These are phyloP conservation scores for Meloidogyne floridensis DNA, from an alignment of 1,140 invertebrate species.

Conservation along the genomic window DNA sequence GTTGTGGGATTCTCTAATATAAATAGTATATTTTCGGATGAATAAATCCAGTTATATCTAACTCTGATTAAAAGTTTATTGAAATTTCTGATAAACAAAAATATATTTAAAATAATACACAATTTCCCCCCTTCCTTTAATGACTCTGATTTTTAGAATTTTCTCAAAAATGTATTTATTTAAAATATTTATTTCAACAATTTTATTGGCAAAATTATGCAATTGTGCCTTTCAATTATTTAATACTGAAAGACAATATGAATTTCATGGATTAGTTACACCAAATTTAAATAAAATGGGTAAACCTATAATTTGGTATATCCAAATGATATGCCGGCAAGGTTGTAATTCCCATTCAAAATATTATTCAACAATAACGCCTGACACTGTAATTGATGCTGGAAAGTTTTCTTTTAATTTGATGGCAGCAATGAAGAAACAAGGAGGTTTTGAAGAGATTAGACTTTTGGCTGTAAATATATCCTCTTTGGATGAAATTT, in stretches of 20 bases:
- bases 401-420: conserved; percentile 10
- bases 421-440: neutral
- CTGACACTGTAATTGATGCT: conserved; percentile 2
- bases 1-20: no score
- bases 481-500: conserved; percentile 9
- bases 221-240: neutral
- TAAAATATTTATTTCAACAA: neutral
- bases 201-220: neutral
- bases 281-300: conserved; percentile 7
- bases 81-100: no score
- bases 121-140: no score
- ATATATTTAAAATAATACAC: no score
- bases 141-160: neutral
- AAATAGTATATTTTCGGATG: no score
- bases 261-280: conserved; percentile 4
- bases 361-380: neutral
- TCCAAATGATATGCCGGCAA: neutral
- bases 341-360: neutral
- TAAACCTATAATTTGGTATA: conserved; percentile 7
- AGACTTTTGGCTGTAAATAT: neutral
- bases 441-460: conserved; percentile 6
- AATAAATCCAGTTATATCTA: no score
- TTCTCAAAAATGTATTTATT: neutral
- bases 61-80: no score
- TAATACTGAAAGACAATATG: neutral